Base-by-base conservation (phyloP, 2,888 invertebrate species). In the Cantharis flavilabris region DNA sequence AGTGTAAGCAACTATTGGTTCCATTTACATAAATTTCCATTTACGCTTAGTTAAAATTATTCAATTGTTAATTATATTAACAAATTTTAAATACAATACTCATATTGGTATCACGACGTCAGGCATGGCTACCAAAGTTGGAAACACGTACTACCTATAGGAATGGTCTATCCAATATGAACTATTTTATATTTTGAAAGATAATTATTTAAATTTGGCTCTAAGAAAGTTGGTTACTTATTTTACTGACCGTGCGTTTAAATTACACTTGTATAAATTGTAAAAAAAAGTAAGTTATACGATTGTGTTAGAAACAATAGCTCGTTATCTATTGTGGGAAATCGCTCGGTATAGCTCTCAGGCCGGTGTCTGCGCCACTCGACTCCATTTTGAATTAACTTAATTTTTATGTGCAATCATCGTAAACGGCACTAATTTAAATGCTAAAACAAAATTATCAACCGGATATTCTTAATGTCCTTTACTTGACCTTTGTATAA, bases 291-390 rank as follows among this genome's bases (percentile, higher is more conserved):
- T 67, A 64, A 78, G 75, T 73, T 78, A 76, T 77, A 75, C 80
- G 77, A 81, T 82, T 80, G 81, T 83, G 77, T 80, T 73, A 75
- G 81, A 82, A 73, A 84, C 84, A 84, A 84, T 84, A 80, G 80
- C 80, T 83, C 80, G 82, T 84, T 83, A 83, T 83, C 81, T 76
- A 16, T 72, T 82, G 83, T 84, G 84, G 79, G 83, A 83, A 81
- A 81, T 82, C 81, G 74, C 71, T 33, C 71, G 23, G 33, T 79
- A 78, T 78, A 49, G 74, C 70, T 80, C 80, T 72, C 78, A 80
- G 77, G 73, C 72, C 76, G 71, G 71, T 75, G 81, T 80, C 80
- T 79, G 77, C 65, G 71, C 63, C 76, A 75, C 71, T 76, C 65
- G 65, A 77, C 79, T 75, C 76, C 77, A 77, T 78, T 76, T 74